Evolutionary conservation across 1,140 invertebrate species (phyloP), one percentile per base, ranked within the genome.

Genomic region (Ceratina japonica): DNA sequence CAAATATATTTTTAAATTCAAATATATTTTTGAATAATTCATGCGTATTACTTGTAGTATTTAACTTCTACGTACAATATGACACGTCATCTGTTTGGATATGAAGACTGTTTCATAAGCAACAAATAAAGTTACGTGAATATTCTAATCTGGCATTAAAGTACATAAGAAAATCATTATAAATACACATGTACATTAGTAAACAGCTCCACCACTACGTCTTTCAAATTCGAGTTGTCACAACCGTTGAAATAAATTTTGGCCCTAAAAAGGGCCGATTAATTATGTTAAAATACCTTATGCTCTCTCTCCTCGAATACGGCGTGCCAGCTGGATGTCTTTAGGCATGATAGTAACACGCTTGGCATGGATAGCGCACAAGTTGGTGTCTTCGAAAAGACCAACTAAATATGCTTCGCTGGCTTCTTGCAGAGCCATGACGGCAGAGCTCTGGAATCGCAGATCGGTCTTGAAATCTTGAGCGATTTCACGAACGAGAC

Each of bases 361-460:
- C 4, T 85, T 85, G 2, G 75, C 83, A 0, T 86, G 80, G 65
- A 85, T 86, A 8, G 83, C 83, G 24, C 83, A 85, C 10, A 85
- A 18, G 0, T 85, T 85, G 18, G 83, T 84, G 8, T 85, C 83
- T 75, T 85, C 83, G 2, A 85, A 85, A 0, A 85, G 31, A 15
- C 83, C 78, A 15, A 85, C 82, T 0, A 85, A 65, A 1, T 84
- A 85, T 1, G 83, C 83, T n/a, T 85, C 83, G 56, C 83, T 84
- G 1, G 83, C 78, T 65, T 85, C 82, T 5, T 85, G 83, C 0
- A 85, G 22, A 13, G 83, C 83, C 82, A 85, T 81, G 12, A 85
- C 78, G 12, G 82, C 70, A 0, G 49, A 24, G 27, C 27, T 31
- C 27, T 31, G 27, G 27, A 31, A 31, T 31, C 27, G 27, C 27